Evolutionary conservation across 2,113 vertebrate species (phyloP).

Genomic region (Rattus norvegicus): GRCr8 NC_086022.1:64948001-64948500

Average conservation of each 20-base stretch:
- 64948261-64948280: not conserved
- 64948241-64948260: not conserved
- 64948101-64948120: not conserved
- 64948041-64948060: not conserved
- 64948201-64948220: not conserved
- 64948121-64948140: not conserved
- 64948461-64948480: not conserved
- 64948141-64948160: not conserved
- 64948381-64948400: not conserved
- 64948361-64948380: not conserved
- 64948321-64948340: not conserved
- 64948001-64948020: constrained; percentile 5
- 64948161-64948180: not conserved
- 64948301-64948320: not conserved
- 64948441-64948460: not conserved
- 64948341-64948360: not conserved
- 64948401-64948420: not conserved
- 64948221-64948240: not conserved
- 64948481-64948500: not conserved
- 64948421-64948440: constrained; percentile 6
- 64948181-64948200: not conserved
- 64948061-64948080: not conserved
- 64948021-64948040: constrained; percentile 31
- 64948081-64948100: not conserved
- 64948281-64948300: not conserved